Conservation (phyloP, 2,888 invertebrate species). For the Scaeva pyrastri region DNA sequence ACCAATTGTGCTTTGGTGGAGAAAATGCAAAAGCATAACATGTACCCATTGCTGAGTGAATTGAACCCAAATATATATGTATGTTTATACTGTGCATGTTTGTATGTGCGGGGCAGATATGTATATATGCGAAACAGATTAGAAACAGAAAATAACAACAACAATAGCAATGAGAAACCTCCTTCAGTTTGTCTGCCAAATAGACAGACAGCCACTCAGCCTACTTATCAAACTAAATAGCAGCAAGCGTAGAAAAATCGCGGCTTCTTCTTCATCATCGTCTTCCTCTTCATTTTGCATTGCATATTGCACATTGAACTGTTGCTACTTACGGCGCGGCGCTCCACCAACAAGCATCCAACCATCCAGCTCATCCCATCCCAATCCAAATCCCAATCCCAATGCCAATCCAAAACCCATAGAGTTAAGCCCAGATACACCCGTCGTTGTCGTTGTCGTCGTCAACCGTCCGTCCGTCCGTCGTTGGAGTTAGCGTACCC, state of each 20-base stretch:
- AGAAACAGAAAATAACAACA: conserved; percentile 29
- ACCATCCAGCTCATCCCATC: conserved; percentile 14
- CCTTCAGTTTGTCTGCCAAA: conserved; percentile 59
- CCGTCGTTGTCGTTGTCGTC: neutral
- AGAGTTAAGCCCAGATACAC: conserved; percentile 19
- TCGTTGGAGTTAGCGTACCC: conserved; percentile 22
- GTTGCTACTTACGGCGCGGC: neutral
- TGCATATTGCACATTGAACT: conserved; percentile 19
- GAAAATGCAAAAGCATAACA: conserved; percentile 71
- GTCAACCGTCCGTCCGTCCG: too few species aligned
- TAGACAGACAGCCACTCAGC: conserved; percentile 74
- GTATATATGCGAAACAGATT: conserved; percentile 21
- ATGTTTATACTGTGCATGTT: too few species aligned
- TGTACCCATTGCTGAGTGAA: conserved; percentile 45
- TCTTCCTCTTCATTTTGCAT: conserved; percentile 11
- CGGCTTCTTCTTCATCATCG: conserved; percentile 60
- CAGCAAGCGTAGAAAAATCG: conserved; percentile 63
- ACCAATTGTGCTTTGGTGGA: conserved; percentile 60
- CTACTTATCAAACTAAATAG: conserved; percentile 73
- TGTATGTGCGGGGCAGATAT: too few species aligned
- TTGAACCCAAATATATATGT: conserved; percentile 44
- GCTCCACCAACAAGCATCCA: conserved; percentile 17
- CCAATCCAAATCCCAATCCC: conserved; percentile 2
- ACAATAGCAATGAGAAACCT: conserved; percentile 16
- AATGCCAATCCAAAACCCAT: conserved; percentile 1